Evolutionary conservation across 2,797 vertebrate genomes (phyloP).

Genomic region (Oreochromis grahami): DNA sequence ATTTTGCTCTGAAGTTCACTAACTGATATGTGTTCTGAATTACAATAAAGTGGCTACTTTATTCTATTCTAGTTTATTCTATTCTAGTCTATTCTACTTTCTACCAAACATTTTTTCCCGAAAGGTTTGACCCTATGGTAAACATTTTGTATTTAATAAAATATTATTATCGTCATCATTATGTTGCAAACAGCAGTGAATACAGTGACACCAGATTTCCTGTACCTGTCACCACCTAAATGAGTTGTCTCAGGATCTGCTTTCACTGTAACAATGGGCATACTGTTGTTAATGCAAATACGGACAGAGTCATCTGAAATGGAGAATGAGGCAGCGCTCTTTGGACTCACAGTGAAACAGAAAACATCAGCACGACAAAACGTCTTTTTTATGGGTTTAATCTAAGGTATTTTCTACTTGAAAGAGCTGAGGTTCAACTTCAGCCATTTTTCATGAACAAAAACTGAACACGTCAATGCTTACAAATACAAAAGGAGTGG

Average conservation of each 20-base stretch:
- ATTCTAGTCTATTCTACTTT: background rate
- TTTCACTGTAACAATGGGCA: constrained; percentile 13
- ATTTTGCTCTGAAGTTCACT: background rate
- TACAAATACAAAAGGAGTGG: background rate
- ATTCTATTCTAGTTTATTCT: background rate
- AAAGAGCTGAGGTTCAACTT: background rate
- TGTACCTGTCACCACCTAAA: background rate
- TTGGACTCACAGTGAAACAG: background rate
- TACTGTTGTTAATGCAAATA: constrained; percentile 33
- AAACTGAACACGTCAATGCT: background rate
- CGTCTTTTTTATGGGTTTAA: background rate
- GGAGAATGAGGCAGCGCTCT: background rate
- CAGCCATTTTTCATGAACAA: background rate
- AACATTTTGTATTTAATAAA: background rate
- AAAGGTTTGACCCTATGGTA: background rate
- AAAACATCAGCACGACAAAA: background rate
- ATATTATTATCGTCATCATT: background rate
- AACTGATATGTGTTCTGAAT: background rate
- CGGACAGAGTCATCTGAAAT: background rate
- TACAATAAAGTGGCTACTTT: background rate
- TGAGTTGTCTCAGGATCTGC: background rate
- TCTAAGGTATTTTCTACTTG: background rate
- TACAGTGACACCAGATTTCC: background rate
- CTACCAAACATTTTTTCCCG: background rate
- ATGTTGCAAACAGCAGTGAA: background rate